Evolutionary conservation across 2,797 vertebrate species (phyloP), one percentile per base, ranked within the genome.

Genomic region (Telmatherina bonti): DNA sequence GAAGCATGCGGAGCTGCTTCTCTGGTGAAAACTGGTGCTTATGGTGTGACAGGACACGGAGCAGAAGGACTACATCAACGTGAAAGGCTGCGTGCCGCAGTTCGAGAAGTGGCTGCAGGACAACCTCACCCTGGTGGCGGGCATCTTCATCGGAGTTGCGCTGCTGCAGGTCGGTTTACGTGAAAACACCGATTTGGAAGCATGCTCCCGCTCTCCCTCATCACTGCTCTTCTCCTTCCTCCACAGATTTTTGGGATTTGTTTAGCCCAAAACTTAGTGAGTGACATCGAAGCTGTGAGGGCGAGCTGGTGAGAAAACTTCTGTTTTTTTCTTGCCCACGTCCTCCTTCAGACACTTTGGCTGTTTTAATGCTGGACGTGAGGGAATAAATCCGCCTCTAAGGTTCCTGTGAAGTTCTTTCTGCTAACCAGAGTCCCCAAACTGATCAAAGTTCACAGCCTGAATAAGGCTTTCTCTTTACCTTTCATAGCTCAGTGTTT

Each of bases 81-180:
- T 97, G n/a, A 99, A 99, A 90, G 97, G 97, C 84, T 99, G 97
- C 1, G 97, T 98, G 72, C 97, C 97, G 1, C 97, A 99, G 92
- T 99, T 99, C 93, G 97, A 99, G 93, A 98, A 97, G 87, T 99
- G 97, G 97, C 90, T 99, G 9, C 97, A 98, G 92, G 96, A 99
- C 87, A 98, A 99, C 93, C 95, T 99, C 26, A 99, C 97, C 58
- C 89, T 99, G 79, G 97, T 99, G 85, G 97, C 97, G 0, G 97
- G 97, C 67, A 96, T 99, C 85, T 99, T 99, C 88, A 98, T 99
- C 53, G 97, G 97, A 67, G 96, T 99, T 10, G 97, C 97, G 0
- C 92, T 99, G 11, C 92, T 99, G 38, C 97, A 99, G 96, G 97
- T 96, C 15, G 5, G 72, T 35, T 12, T 12, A 10, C 10, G 2